Conservation (phyloP, 92 coral and sea anemone genomes). For the Heteractis magnifica region DNA sequence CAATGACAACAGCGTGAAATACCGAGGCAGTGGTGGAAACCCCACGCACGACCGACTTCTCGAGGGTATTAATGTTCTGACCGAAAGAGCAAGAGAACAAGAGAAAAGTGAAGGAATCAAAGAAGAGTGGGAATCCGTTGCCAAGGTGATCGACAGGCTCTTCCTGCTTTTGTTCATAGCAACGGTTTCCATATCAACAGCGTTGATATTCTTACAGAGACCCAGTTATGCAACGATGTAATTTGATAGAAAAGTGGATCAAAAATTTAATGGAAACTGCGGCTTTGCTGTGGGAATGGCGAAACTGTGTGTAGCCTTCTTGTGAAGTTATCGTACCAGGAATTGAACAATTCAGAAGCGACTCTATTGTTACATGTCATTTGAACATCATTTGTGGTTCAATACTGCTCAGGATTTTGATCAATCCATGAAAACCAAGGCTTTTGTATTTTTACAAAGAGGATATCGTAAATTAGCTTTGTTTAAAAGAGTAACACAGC, state of each 20-base stretch:
- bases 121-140: conserved; percentile 97
- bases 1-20: conserved; percentile 73
- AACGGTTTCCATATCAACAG: conserved; percentile 87
- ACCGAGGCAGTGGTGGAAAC: conserved; percentile 53
- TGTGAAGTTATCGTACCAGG: conserved; percentile 12
- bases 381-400: not conserved
- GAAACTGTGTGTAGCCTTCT: conserved; percentile 20
- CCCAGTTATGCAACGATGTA: conserved; percentile 90
- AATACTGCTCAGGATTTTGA: not conserved
- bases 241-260: not conserved
- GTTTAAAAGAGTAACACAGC: not conserved
- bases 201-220: conserved; percentile 83
- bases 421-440: not conserved
- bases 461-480: not conserved
- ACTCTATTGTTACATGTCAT: not conserved
- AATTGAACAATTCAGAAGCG: conserved; percentile 10
- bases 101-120: conserved; percentile 80
- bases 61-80: conserved; percentile 72
- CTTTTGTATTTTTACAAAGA: conserved; percentile 7
- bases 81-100: conserved; percentile 83
- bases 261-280: not conserved
- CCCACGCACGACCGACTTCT: conserved; percentile 72
- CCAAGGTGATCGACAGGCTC: conserved; percentile 92
- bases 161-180: conserved; percentile 80
- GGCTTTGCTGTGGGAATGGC: conserved; percentile 2